Conservation (phyloP, 2,113 vertebrate genomes). For the Piaya cayana region DNA sequence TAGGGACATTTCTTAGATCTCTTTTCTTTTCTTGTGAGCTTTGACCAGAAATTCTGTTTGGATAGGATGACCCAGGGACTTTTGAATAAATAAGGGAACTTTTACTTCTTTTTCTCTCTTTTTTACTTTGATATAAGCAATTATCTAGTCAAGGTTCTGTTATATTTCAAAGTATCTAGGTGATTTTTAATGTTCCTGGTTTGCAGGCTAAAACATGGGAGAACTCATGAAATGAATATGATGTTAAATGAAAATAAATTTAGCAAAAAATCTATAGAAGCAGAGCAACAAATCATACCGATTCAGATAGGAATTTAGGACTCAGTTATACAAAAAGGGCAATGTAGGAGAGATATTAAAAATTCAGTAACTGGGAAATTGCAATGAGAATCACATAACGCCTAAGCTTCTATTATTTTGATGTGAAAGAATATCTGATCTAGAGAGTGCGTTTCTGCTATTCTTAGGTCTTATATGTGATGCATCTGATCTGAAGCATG, state of each 20-base stretch:
- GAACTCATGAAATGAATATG: neutral
- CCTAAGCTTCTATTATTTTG: neutral
- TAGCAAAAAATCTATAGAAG: neutral
- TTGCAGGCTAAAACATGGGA: neutral
- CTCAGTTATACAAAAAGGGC: neutral
- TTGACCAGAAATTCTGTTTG: neutral
- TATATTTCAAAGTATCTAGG: neutral
- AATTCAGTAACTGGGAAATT: neutral
- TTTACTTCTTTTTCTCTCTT: neutral
- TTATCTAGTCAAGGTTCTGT: neutral
- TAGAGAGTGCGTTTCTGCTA: neutral
- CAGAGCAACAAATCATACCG: neutral
- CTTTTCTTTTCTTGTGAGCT: neutral
- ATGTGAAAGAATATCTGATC: neutral
- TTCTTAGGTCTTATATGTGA: neutral
- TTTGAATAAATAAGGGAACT: neutral
- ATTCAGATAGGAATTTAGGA: neutral
- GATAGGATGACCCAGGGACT: neutral
- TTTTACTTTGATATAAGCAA: neutral
- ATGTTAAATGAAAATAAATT: neutral
- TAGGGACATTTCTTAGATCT: neutral
- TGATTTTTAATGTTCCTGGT: neutral
- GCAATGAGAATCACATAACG: neutral
- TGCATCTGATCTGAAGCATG: neutral
- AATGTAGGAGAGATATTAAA: neutral